Base-by-base conservation (phyloP, 1,140 invertebrate genomes). In the Lutraria rhynchaena region DNA sequence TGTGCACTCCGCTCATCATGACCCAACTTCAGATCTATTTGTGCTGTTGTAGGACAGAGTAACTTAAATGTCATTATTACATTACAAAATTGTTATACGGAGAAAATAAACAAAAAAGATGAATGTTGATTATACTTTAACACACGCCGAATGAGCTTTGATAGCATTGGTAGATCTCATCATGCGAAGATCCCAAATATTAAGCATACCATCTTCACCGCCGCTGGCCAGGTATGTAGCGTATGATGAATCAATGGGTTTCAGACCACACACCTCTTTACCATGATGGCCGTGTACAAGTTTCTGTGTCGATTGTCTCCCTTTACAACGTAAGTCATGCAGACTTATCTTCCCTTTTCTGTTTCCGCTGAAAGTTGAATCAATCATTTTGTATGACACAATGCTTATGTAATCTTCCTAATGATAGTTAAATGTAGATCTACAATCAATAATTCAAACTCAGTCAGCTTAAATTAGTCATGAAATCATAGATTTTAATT, bases 131-230 rank as follows among this genome's bases (percentile, higher is more conserved):
- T 17, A 3, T 53, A 83, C 84, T 76, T 83, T 85, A 17, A 73
- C 76, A 51, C 84, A 82, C 35, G 84, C 69, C 31, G 37, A 63
- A 55, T 85, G 84, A 7, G 84, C 81, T 22, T 61, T 33, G 13
- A 85, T 75, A 61, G 19, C 37, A 3, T 19, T 49, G 22, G n/a
- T 35, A 7, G 58, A 46, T 17, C 17, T 27, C 53, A 57, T 70
- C 57, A 70, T 80, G 3, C 81, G 81, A 4, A 82, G 60, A 41
- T 83, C 81, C 84, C 84, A 85, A 17, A 85, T 60, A 57, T 80
- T 85, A 29, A 85, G 70, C 7, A 63, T 22, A 0, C 84, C 84
- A 58, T 85, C 84, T 27, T 83, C 81, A 24, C 75, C 75, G 15
- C 84, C 84, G 22, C 75, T 80, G 1, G 84, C 84, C 35, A 85